Evolutionary conservation across 2,113 vertebrate species (phyloP), one percentile per base, ranked within the genome.

Genomic region (Crotalus horridus): DNA sequence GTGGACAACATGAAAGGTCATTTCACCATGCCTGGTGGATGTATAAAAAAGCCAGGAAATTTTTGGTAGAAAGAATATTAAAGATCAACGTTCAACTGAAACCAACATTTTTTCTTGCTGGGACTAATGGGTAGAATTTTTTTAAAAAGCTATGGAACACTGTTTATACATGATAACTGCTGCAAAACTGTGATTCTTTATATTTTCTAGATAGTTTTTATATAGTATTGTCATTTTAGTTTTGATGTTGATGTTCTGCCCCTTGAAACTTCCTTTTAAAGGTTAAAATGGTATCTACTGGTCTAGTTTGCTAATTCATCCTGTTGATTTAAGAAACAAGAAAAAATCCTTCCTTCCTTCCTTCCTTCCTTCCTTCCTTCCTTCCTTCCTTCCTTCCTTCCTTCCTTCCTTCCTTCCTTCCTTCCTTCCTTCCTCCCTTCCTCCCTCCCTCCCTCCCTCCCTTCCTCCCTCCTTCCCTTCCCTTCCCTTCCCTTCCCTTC

Each of bases 191-290:
- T 54, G 9, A 3, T 92, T 12, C 93, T 91, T 85, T 85, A 5
- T 24, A 93, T 93, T 51, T 0, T 3, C 4, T 85, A 92, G 17
- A 55, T 93, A 93, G 48, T 39, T 6, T 95, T 95, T 26, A n/a
- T 93, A 51, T 33, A 43, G 0, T 8, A 85, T 6, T 46, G 91
- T 91, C 9, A 87, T 87, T 10, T 46, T 17, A 59, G 1, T 1
- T 93, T 0, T 93, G 1, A 91, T 2, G 91, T 2, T 93, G 53
- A 3, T 81, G 1, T 3, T 81, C 9, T 89, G 29, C 91, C 48
- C 90, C 33, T 91, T 90, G 39, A 92, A 94, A 87, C 29, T 55
- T 15, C 61, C 92, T 94, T 15, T 20, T 56, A 43, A 69, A 95
- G 13, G 6, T 0, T 51, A 89, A 89, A 94, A 90, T 4, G 15